phyloP scores from a whole-genome alignment of 2,888 invertebrate genomes.

The Amphipoea lucens region DNA sequence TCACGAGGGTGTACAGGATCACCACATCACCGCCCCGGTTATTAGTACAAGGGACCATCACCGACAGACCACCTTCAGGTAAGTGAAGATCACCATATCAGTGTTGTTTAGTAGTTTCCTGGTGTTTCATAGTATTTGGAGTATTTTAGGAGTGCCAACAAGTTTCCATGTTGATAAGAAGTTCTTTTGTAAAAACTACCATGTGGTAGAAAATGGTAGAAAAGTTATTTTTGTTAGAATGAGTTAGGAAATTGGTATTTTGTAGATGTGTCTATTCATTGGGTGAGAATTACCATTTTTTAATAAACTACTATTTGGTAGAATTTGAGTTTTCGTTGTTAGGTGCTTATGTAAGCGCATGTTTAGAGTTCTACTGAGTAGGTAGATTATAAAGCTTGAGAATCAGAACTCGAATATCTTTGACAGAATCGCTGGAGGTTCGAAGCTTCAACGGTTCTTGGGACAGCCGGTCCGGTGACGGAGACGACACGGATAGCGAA shows the following conservation, averaged over 20 bases:
- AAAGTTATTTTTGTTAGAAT: not conserved
- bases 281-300: not conserved
- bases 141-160: not conserved
- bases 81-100: slow-evolving; percentile 9
- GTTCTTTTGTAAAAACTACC: slow-evolving; percentile 14
- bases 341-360: not conserved
- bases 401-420: slow-evolving; percentile 30
- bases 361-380: not conserved
- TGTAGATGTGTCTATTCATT: fast-evolving
- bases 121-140: not conserved
- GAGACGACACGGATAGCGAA: slow-evolving; percentile 80
- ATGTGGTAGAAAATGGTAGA: slow-evolving; percentile 44
- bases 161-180: not conserved
- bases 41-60: slow-evolving; percentile 91
- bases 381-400: not conserved
- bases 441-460: slow-evolving; percentile 84
- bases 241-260: not conserved
- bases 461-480: slow-evolving; percentile 81
- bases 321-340: not conserved
- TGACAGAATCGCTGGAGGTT: slow-evolving; percentile 76
- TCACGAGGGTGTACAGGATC: slow-evolving; percentile 94
- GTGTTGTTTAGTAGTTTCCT: not conserved
- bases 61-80: slow-evolving; percentile 79
- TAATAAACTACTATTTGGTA: slow-evolving; percentile 31
- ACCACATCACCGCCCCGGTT: slow-evolving; percentile 96